A percentile compares a stretch with the other conserved stretches of the same genome.
Conservation (phyloP, 2,888 invertebrate genomes). For the Cephus pulcher region DNA sequence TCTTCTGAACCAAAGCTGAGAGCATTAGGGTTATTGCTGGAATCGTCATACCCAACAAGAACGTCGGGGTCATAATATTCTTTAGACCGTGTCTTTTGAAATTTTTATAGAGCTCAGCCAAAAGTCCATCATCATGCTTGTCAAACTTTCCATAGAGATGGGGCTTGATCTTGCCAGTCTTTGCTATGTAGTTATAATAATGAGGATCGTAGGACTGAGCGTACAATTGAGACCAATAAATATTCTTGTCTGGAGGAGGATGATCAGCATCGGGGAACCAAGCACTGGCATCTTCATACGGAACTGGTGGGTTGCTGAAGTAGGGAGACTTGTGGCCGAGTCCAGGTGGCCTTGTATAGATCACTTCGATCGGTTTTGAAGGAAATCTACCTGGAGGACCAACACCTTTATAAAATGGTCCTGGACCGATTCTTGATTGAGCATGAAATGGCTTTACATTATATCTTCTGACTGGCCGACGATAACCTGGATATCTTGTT, state of each 20-base stretch:
- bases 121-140: constrained; percentile 46
- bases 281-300: constrained; percentile 46
- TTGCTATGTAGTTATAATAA: constrained; percentile 59
- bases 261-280: constrained; percentile 46
- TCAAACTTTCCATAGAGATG: constrained; percentile 57
- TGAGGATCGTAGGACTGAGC: constrained; percentile 60
- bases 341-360: constrained; percentile 54
- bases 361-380: constrained; percentile 47
- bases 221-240: constrained; percentile 57
- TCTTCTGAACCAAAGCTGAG: constrained; percentile 54
- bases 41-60: constrained; percentile 57
- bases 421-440: constrained; percentile 17
- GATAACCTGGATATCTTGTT: background rate
- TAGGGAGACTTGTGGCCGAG: constrained; percentile 32
- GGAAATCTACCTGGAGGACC: background rate
- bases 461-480: background rate
- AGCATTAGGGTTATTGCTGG: constrained; percentile 59
- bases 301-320: constrained; percentile 34
- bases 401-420: background rate
- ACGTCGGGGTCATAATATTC: constrained; percentile 60
- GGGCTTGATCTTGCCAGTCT: constrained; percentile 59
- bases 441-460: background rate
- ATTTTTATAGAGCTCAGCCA: constrained; percentile 50
- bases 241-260: constrained; percentile 39
- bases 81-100: constrained; percentile 60